These are phyloP conservation scores for Labeo catla DNA, from an alignment of 2,113 vertebrate genomes.

Conservation along the genomic window DNA sequence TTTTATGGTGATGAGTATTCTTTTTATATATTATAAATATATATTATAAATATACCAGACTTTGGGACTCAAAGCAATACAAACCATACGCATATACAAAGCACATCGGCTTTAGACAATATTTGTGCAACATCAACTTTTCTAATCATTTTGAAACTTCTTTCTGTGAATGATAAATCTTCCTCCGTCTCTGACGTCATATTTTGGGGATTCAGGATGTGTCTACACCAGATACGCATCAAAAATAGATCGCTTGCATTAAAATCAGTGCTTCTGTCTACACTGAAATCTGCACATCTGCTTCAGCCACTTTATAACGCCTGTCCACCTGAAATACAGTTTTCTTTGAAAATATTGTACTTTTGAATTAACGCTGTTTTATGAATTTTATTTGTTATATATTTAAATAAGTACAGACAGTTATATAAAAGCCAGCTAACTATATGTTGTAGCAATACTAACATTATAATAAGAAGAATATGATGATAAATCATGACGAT, in stretches of 20 bases:
- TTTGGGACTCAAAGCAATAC: conserved; percentile 78
- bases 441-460: conserved; percentile 29
- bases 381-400: background rate
- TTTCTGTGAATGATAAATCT: conserved; percentile 11
- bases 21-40: conserved; percentile 60
- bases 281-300: background rate
- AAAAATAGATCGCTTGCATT: background rate
- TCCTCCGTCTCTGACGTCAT: background rate
- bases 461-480: background rate
- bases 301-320: background rate
- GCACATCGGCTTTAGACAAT: conserved; percentile 26
- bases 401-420: background rate
- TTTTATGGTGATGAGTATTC: conserved; percentile 75
- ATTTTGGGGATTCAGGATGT: background rate
- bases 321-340: too few relatives aligned
- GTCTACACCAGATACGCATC: background rate
- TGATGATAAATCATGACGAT: background rate
- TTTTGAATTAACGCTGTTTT: background rate
- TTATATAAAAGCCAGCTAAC: background rate
- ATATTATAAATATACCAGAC: conserved; percentile 65
- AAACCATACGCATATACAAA: conserved; percentile 59
- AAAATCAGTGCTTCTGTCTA: background rate
- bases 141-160: background rate
- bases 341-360: background rate
- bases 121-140: conserved; percentile 3